These are phyloP conservation scores for Neelides folsomi DNA, from an alignment of 2,888 invertebrate genomes.

Conservation along the genomic window DNA sequence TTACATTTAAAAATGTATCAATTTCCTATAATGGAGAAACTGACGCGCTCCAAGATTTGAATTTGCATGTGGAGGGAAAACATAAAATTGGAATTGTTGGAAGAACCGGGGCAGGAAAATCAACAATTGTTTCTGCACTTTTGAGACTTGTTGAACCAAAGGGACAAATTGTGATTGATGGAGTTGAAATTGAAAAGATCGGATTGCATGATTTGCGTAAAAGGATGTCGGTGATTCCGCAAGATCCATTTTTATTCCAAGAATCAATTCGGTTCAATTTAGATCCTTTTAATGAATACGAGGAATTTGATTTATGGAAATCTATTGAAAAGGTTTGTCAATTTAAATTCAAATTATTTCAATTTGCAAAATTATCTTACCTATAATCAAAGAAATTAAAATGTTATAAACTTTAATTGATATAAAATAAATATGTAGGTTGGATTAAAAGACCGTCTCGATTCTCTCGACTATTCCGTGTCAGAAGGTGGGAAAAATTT, in stretches of 20 bases:
- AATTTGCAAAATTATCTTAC: too few species aligned
- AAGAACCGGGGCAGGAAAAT: constrained; percentile 39
- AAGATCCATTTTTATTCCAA: constrained; percentile 77
- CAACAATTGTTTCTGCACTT: constrained; percentile 36
- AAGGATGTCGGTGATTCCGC: constrained; percentile 75
- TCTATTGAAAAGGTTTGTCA: constrained; percentile 61
- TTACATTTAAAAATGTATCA: constrained; percentile 32
- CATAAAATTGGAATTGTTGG: constrained; percentile 42
- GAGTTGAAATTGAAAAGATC: constrained; percentile 24
- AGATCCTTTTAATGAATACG: constrained; percentile 72
- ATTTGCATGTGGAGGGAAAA: constrained; percentile 37
- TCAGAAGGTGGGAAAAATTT: constrained; percentile 1
- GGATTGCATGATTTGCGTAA: constrained; percentile 55
- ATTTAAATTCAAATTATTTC: background rate
- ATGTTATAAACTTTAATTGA: too few species aligned
- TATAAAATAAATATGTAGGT: too few species aligned
- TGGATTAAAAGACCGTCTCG: too few species aligned
- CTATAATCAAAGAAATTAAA: too few species aligned
- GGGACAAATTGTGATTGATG: constrained; percentile 40
- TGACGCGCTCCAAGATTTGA: constrained; percentile 38
- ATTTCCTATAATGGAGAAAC: constrained; percentile 36
- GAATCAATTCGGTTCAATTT: constrained; percentile 77
- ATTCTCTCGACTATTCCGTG: background rate
- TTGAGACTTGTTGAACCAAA: constrained; percentile 40
- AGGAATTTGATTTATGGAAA: constrained; percentile 65